These are phyloP conservation scores for Pegoplata infirma DNA, from an alignment of 2,888 invertebrate species.

Conservation along the genomic window DNA sequence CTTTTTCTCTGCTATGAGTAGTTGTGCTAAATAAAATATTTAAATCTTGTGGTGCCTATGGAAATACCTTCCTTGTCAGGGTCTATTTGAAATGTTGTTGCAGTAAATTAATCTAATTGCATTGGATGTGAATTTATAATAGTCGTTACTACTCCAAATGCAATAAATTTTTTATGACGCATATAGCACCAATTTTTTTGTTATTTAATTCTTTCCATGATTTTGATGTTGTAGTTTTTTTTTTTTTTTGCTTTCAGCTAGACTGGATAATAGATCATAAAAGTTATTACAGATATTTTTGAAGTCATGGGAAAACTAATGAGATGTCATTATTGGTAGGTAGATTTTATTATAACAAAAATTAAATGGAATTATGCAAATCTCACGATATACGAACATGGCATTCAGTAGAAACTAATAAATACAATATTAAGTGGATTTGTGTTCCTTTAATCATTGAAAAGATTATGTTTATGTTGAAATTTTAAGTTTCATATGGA, in stretches of 20 bases:
- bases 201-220: slow-evolving; percentile 28
- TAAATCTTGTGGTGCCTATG: too few species aligned
- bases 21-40: too few species aligned
- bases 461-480: too few species aligned
- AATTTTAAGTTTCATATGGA: too few species aligned
- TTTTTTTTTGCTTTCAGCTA: slow-evolving; percentile 15
- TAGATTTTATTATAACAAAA: too few species aligned
- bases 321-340: too few species aligned
- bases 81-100: slow-evolving; percentile 37
- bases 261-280: slow-evolving; percentile 54
- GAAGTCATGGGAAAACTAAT: slow-evolving; percentile 57
- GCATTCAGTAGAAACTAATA: background rate
- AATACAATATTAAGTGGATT: background rate
- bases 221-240: slow-evolving; percentile 4
- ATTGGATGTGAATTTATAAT: slow-evolving; percentile 55
- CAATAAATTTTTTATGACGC: slow-evolving; percentile 60
- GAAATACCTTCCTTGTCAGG: too few species aligned
- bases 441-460: background rate
- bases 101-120: slow-evolving; percentile 58
- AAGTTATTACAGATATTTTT: slow-evolving; percentile 22
- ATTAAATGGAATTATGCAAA: background rate
- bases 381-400: background rate
- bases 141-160: slow-evolving; percentile 46
- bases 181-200: slow-evolving; percentile 48
- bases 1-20: too few species aligned